These are phyloP conservation scores for Nothocercus nigrocapillus DNA, from an alignment of 2,113 vertebrate species.

Conservation along the genomic window DNA sequence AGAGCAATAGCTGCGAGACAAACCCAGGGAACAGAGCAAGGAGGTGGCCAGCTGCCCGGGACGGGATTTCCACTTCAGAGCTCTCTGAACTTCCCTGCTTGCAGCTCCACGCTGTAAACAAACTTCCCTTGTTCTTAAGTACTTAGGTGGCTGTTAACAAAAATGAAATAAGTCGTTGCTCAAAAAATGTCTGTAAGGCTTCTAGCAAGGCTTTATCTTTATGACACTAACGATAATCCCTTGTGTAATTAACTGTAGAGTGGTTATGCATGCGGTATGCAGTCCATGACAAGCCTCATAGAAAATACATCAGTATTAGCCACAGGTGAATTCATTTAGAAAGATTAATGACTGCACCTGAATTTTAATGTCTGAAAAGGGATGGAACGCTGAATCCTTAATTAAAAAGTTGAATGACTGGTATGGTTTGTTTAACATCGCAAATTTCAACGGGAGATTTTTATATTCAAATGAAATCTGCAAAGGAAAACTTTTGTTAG, in stretches of 20 bases:
- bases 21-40: not conserved
- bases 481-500: slow-evolving; percentile 74
- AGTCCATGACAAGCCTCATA: slow-evolving; percentile 88
- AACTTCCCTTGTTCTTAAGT: slow-evolving; percentile 71
- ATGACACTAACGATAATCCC: slow-evolving; percentile 87
- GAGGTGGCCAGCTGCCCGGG: not conserved
- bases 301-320: slow-evolving; percentile 91
- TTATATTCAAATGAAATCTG: slow-evolving; percentile 81
- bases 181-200: slow-evolving; percentile 75
- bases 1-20: not conserved
- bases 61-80: not conserved
- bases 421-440: slow-evolving; percentile 88
- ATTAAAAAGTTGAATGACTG: slow-evolving; percentile 89
- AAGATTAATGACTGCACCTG: slow-evolving; percentile 90
- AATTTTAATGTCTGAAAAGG: slow-evolving; percentile 88
- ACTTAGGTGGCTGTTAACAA: slow-evolving; percentile 75
- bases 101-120: slow-evolving; percentile 49
- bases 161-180: slow-evolving; percentile 79
- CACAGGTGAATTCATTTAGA: slow-evolving; percentile 92
- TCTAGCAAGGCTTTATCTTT: slow-evolving; percentile 83
- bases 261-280: slow-evolving; percentile 83
- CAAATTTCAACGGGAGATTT: slow-evolving; percentile 82
- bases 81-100: slow-evolving; percentile 35
- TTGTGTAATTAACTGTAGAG: slow-evolving; percentile 88
- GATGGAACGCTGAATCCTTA: slow-evolving; percentile 88